Base-by-base conservation (phyloP, 2,113 vertebrate genomes). In the Rhineura floridana region DNA sequence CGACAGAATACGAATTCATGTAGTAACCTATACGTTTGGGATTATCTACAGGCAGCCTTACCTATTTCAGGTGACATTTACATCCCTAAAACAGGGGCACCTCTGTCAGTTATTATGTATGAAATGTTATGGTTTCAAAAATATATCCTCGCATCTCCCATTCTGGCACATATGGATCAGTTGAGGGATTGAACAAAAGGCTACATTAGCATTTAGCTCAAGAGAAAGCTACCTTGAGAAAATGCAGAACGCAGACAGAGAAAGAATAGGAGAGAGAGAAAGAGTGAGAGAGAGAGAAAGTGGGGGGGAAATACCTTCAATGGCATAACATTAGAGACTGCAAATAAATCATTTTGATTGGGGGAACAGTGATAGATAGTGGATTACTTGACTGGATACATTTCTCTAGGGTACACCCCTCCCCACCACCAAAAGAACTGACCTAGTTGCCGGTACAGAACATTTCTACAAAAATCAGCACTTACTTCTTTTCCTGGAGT, bases 391-490 rank as follows among this genome's bases (percentile, higher is more conserved):
- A 77, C 69, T 90, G 92, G 85, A 62, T 65, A 79, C 23, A 36
- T 28, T 52, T 94, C 89, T 86, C 92, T 0, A 0, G 55, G 89
- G 65, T 30, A 88, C 44, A 65, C 36, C 90, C 87, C 81, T 36
- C 69, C 12, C 42, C 44, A 62, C 4, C 42, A 76, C n/a, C 59
- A 65, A 90, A 94, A 90, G 92, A 95, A 84, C 82, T 94, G 91
- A 95, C 91, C 93, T 89, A 91, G 91, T 93, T 93, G 88, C 89
- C 91, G 88, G 80, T 92, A 86, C 81, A 79, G 55, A 76, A 36
- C 42, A 55, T 83, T 84, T 59, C 81, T 88, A 12, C 73, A 88
- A 28, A 82, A 91, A 75, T 83, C 86, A 91, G 90, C 91, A 91
- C 72, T 69, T 89, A 78, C 63, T 42, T 33, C 19, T 48, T 69